Percentiles rank a stretch among this genome's conserved stretches.
These are phyloP conservation scores for Hippocampus barbouri DNA, from an alignment of 2,113 vertebrate genomes.

Conservation along the genomic window DNA sequence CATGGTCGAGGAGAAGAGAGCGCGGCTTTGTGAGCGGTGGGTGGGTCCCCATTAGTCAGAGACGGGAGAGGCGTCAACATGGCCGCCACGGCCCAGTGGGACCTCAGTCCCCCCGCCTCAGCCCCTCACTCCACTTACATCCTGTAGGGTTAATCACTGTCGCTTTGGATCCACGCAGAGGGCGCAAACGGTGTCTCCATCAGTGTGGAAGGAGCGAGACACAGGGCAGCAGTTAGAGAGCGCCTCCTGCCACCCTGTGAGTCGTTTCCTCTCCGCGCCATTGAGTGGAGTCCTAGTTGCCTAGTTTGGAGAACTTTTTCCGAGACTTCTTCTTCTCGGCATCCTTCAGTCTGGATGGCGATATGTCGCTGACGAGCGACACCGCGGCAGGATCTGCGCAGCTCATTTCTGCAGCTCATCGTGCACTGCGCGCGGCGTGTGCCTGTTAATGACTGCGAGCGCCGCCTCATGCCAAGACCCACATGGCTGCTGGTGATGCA, in stretches of 20 bases:
- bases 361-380: conserved; percentile 19
- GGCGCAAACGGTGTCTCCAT: conserved; percentile 56
- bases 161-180: conserved; percentile 59
- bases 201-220: conserved; percentile 66
- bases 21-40: conserved; percentile 62
- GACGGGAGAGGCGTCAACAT: conserved; percentile 62
- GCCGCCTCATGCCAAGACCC: conserved; percentile 76
- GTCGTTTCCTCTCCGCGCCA: conserved; percentile 48
- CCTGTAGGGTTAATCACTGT: conserved; percentile 63
- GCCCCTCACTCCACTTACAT: conserved; percentile 22
- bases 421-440: conserved; percentile 34
- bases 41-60: conserved; percentile 69
- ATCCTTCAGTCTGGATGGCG: conserved; percentile 19
- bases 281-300: background rate
- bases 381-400: conserved; percentile 28
- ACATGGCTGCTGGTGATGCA: conserved; percentile 80
- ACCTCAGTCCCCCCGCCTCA: conserved; percentile 38
- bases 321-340: conserved; percentile 18
- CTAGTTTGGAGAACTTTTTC: conserved; percentile 21
- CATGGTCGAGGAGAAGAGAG: conserved; percentile 57
- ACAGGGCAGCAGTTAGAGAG: conserved; percentile 37
- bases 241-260: conserved; percentile 34
- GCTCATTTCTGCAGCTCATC: conserved; percentile 46
- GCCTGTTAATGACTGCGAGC: conserved; percentile 69
- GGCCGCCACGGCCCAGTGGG: conserved; percentile 44